Conservation (phyloP, 2,888 invertebrate species). For the Nysson spinosus region DNA sequence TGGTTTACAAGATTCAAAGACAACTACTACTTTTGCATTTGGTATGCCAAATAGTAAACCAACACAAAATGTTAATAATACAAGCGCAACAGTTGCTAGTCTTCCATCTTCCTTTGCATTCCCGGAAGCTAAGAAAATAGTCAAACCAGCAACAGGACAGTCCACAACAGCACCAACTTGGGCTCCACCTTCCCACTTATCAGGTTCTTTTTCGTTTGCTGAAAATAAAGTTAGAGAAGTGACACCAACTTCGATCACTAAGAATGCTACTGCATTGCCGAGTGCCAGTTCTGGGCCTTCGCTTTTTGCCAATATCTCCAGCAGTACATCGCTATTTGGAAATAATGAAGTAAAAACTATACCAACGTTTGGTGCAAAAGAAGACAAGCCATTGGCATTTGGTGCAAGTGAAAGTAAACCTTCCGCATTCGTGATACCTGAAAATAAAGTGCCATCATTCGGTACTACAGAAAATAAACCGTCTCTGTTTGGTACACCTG, state of each 20-base stretch:
- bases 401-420: constrained; percentile 49
- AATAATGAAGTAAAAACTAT: constrained; percentile 37
- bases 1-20: constrained; percentile 21
- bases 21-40: constrained; percentile 53
- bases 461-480: constrained; percentile 53
- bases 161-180: constrained; percentile 38
- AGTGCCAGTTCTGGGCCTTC: constrained; percentile 23
- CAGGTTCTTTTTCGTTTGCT: constrained; percentile 50
- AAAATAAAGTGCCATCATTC: constrained; percentile 57
- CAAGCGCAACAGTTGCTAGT: constrained; percentile 36
- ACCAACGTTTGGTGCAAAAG: constrained; percentile 53
- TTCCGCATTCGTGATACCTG: constrained; percentile 52
- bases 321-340: constrained; percentile 48
- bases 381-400: constrained; percentile 57
- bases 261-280: constrained; percentile 28
- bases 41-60: constrained; percentile 32
- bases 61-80: constrained; percentile 18
- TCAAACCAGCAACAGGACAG: constrained; percentile 31
- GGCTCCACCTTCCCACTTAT: constrained; percentile 17
- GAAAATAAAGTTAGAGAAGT: constrained; percentile 37
- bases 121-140: constrained; percentile 42
- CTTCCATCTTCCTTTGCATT: constrained; percentile 57
- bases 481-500: constrained; percentile 46
- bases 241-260: constrained; percentile 12
- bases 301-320: constrained; percentile 44